Evolutionary conservation across 2,113 vertebrate genomes (phyloP).

Genomic region (Elachura formosa): DNA sequence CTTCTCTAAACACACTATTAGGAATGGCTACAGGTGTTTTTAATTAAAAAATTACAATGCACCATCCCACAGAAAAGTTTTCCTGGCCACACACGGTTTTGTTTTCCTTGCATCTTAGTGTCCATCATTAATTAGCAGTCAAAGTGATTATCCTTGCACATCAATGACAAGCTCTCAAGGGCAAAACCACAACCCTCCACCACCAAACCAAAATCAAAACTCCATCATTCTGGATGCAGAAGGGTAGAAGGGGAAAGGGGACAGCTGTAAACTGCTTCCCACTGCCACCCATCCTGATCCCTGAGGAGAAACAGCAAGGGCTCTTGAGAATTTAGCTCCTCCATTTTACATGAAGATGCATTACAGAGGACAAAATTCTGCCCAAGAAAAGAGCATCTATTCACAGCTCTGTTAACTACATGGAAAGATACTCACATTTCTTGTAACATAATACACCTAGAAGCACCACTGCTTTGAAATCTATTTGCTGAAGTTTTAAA

Average conservation of each 20-base stretch:
- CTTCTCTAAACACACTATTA: neutral
- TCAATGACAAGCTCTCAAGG: rapidly evolving
- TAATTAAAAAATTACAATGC: neutral
- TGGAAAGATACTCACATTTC: neutral
- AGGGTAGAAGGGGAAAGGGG: neutral
- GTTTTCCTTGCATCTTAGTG: neutral
- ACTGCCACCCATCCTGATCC: neutral
- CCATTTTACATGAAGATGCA: neutral
- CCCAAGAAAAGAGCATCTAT: neutral
- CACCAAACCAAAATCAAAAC: no score
- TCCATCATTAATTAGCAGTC: neutral
- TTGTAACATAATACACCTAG: neutral
- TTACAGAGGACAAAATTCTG: neutral
- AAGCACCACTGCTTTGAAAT: neutral
- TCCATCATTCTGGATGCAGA: no score
- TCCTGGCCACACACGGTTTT: neutral
- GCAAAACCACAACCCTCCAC: neutral
- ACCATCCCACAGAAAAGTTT: neutral
- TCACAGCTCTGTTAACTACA: neutral
- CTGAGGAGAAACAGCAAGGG: neutral
- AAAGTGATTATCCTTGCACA: neutral
- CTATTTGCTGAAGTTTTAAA: neutral
- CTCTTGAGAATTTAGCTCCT: neutral
- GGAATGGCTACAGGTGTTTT: neutral
- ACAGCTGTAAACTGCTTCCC: neutral